These are phyloP conservation scores for Heliconius charithonia DNA, from an alignment of 2,888 invertebrate genomes.

Conservation along the genomic window DNA sequence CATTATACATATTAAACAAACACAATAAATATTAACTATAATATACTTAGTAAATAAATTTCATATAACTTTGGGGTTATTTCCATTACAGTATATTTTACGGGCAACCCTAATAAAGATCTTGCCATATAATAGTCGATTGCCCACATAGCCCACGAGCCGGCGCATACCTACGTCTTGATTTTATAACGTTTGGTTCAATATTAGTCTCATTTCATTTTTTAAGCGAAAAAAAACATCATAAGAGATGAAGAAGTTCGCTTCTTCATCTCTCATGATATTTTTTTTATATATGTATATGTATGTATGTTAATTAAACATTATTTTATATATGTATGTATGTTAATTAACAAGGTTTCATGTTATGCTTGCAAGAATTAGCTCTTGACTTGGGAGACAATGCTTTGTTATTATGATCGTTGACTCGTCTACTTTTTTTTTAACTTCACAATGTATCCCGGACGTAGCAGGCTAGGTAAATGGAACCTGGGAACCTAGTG, in stretches of 20 bases:
- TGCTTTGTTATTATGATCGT: not conserved
- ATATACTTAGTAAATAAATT: not conserved
- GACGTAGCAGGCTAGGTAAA: too few relatives aligned
- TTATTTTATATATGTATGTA: not conserved
- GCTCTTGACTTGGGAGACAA: conserved; percentile 1
- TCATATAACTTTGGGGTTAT: not conserved
- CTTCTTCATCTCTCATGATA: too few relatives aligned
- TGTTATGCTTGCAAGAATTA: conserved; percentile 1
- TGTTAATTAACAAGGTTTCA: conserved; percentile 11
- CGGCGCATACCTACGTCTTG: conserved; percentile 18
- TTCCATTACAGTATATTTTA: conserved; percentile 28
- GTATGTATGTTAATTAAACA: conserved; percentile 2
- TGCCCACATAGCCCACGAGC: conserved; percentile 31
- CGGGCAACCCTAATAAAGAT: conserved; percentile 39
- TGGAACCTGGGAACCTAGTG: not conserved
- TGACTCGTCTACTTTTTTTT: not conserved
- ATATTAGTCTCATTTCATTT: not conserved
- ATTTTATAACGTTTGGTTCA: conserved; percentile 8
- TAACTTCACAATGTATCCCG: too few relatives aligned
- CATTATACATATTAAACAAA: not conserved
- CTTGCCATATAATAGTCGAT: conserved; percentile 37
- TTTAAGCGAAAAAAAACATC: not conserved
- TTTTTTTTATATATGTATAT: not conserved
- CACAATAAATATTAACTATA: not conserved
- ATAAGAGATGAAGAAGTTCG: not conserved